These are phyloP conservation scores for Thalpophila matura DNA, from an alignment of 2,888 invertebrate genomes.

Conservation along the genomic window DNA sequence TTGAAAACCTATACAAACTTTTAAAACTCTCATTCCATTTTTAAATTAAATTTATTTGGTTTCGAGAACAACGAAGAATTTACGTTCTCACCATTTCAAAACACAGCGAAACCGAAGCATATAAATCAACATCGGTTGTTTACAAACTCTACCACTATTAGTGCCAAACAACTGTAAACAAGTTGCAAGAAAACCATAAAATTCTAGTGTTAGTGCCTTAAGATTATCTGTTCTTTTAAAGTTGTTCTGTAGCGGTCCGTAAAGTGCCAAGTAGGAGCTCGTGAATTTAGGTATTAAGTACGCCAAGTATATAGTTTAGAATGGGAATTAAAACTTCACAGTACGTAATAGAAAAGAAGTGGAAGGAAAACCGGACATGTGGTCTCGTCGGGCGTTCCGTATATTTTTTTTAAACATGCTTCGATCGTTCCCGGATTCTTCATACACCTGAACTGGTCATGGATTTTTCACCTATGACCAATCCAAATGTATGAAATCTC, in stretches of 20 bases:
- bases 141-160: slow-evolving; percentile 58
- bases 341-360: not conserved
- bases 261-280: slow-evolving; percentile 45
- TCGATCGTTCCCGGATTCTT: no score
- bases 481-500: no score
- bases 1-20: no score
- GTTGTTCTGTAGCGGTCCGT: slow-evolving; percentile 47
- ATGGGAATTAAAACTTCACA: not conserved
- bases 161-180: slow-evolving; percentile 52
- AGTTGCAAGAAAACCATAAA: slow-evolving; percentile 61
- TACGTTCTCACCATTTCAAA: slow-evolving; percentile 7
- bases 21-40: not conserved
- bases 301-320: slow-evolving; percentile 29
- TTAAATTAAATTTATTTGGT: not conserved
- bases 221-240: slow-evolving; percentile 58
- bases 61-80: slow-evolving; percentile 11
- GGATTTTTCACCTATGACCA: no score
- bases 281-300: slow-evolving; percentile 51
- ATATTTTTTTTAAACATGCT: no score
- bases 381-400: no score
- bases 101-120: slow-evolving; percentile 14
- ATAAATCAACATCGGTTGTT: slow-evolving; percentile 54
- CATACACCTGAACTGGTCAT: no score
- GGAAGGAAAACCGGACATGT: no score
- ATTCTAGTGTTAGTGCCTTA: slow-evolving; percentile 60